These are phyloP conservation scores for Drosophila testacea DNA, from an alignment of 2,888 invertebrate genomes.

Conservation along the genomic window DNA sequence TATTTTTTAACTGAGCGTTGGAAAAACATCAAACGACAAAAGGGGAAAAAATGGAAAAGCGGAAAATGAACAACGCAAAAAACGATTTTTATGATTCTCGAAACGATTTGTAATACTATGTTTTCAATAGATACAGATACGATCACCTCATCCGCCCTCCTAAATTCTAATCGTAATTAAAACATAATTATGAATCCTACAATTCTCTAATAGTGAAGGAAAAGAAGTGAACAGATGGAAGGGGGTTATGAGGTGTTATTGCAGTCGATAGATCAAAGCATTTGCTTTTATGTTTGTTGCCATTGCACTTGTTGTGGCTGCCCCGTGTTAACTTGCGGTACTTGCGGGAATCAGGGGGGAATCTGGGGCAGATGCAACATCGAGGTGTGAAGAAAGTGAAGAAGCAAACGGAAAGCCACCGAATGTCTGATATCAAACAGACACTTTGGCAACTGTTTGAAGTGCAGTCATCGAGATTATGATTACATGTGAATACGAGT, in stretches of 20 bases:
- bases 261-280: slow-evolving; percentile 76
- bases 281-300: slow-evolving; percentile 74
- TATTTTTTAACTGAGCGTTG: slow-evolving; percentile 66
- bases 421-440: slow-evolving; percentile 81
- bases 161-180: slow-evolving; percentile 67
- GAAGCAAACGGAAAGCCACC: slow-evolving; percentile 48
- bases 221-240: too few species aligned
- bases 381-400: slow-evolving; percentile 68
- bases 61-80: slow-evolving; percentile 36
- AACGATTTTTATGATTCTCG: slow-evolving; percentile 62
- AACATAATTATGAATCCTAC: slow-evolving; percentile 69
- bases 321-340: background rate
- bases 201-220: background rate
- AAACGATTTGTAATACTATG: slow-evolving; percentile 55
- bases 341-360: too few species aligned
- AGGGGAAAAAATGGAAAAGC: slow-evolving; percentile 21
- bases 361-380: slow-evolving; percentile 7
- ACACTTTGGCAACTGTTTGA: slow-evolving; percentile 82
- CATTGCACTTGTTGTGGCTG: slow-evolving; percentile 77
- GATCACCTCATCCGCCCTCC: slow-evolving; percentile 22
- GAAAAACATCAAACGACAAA: slow-evolving; percentile 80
- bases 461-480: slow-evolving; percentile 74
- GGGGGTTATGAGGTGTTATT: slow-evolving; percentile 37
- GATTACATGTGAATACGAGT: slow-evolving; percentile 44
- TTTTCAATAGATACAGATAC: slow-evolving; percentile 5